Conservation (phyloP, 2,113 vertebrate genomes). For the Lanius ludovicianus region DNA sequence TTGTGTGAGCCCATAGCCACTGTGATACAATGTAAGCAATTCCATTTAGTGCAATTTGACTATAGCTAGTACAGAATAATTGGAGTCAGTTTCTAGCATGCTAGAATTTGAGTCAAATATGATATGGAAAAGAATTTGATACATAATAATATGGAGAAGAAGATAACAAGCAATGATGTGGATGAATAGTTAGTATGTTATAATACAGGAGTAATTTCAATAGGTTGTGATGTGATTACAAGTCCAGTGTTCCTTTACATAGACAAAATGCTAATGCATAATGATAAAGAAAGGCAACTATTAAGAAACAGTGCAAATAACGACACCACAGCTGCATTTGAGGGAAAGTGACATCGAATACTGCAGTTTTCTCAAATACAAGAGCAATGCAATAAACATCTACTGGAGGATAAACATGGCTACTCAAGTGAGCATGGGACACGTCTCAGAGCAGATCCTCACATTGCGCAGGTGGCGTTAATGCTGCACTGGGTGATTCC, state of each 20-base stretch:
- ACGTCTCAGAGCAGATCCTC: neutral
- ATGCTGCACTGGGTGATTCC: neutral
- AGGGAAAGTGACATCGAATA: neutral
- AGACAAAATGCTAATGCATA: slow-evolving; percentile 2
- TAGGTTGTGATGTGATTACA: neutral
- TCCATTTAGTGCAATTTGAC: slow-evolving; percentile 64
- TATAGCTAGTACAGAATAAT: slow-evolving; percentile 59
- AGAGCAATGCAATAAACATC: neutral
- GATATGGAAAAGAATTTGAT: slow-evolving; percentile 35
- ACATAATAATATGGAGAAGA: neutral
- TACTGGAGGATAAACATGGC: neutral
- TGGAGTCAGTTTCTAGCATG: slow-evolving; percentile 61
- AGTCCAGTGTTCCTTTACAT: neutral
- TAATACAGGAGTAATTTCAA: slow-evolving; percentile 18
- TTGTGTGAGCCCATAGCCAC: slow-evolving; percentile 47
- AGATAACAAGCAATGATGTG: slow-evolving; percentile 42
- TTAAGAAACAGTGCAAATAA: slow-evolving; percentile 31
- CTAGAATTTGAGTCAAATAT: slow-evolving; percentile 48
- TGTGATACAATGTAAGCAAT: slow-evolving; percentile 65
- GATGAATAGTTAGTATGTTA: slow-evolving; percentile 37
- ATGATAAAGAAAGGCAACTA: neutral
- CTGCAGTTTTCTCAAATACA: neutral
- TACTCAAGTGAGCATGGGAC: neutral
- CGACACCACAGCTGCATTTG: neutral
- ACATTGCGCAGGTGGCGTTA: neutral